A percentile compares a stretch with the other conserved stretches of the same genome.
These are phyloP conservation scores for Hydractinia symbiolongicarpus DNA, from an alignment of 30 jellyfish, hydroid and myxozoan genomes.

Conservation along the genomic window DNA sequence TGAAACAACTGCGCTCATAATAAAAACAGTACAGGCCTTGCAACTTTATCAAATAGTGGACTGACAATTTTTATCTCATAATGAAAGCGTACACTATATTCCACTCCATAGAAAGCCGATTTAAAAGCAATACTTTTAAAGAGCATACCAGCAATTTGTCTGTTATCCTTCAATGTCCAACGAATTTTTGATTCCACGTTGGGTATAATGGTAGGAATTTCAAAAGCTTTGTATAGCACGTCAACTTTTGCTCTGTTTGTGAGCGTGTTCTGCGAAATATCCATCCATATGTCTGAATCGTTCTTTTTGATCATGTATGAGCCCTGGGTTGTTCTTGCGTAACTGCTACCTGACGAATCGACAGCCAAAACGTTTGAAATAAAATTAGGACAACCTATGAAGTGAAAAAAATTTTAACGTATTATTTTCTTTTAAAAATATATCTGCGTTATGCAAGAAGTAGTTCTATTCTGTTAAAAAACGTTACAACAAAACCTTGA, in stretches of 20 bases:
- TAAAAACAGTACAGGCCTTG: no score
- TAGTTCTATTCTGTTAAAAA: no score
- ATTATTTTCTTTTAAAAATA: no score
- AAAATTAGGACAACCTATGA: neutral
- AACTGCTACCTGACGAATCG: neutral
- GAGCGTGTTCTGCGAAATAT: neutral
- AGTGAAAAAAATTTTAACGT: no score
- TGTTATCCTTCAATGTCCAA: neutral
- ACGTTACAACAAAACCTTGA: no score
- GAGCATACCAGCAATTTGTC: neutral
- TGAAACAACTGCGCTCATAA: neutral
- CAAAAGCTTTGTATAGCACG: neutral
- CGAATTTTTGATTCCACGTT: neutral
- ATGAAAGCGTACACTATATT: no score
- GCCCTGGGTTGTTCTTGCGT: neutral
- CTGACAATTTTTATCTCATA: no score
- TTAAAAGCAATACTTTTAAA: no score
- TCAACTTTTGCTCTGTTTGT: neutral
- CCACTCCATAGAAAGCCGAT: neutral
- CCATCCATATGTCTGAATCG: slow-evolving; percentile 3
- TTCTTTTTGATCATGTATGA: neutral
- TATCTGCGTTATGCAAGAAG: no score
- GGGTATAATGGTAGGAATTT: neutral
- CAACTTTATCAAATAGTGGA: no score
- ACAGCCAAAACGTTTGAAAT: neutral